A percentile compares a stretch with the other conserved stretches of the same genome.
These are phyloP conservation scores for Gallinago stenura DNA, from an alignment of 2,797 vertebrate genomes.

Conservation along the genomic window DNA sequence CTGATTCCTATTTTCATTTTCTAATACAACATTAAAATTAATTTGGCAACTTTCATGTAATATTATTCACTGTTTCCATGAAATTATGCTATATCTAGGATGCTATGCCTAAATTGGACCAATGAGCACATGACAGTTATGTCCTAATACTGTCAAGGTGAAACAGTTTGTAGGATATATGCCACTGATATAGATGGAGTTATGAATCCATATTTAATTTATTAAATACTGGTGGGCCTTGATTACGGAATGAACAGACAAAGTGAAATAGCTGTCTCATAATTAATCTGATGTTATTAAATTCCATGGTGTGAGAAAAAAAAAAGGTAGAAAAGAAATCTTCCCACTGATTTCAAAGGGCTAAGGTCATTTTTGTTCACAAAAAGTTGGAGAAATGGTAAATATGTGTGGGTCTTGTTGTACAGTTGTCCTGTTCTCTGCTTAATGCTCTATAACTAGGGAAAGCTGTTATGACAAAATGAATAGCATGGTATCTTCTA, in stretches of 20 bases:
- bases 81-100: not conserved
- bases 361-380: not conserved
- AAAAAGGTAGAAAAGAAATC: not conserved
- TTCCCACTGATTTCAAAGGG: not conserved
- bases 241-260: not conserved
- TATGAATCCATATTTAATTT: not conserved
- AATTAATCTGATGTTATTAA: not conserved
- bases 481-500: not conserved
- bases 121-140: not conserved
- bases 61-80: not conserved
- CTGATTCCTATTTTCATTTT: not conserved
- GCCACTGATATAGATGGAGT: not conserved
- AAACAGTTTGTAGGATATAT: not conserved
- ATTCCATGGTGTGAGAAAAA: not conserved
- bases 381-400: not conserved
- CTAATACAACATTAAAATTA: not conserved
- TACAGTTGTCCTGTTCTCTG: not conserved
- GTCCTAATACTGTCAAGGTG: not conserved
- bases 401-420: not conserved
- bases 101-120: not conserved
- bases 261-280: not conserved
- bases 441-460: not conserved
- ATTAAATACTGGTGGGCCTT: not conserved
- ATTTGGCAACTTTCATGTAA: not conserved
- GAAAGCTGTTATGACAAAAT: constrained; percentile 16